Conservation (phyloP, 2,888 invertebrate genomes). For the Euspilapteryx auroguttella region DNA sequence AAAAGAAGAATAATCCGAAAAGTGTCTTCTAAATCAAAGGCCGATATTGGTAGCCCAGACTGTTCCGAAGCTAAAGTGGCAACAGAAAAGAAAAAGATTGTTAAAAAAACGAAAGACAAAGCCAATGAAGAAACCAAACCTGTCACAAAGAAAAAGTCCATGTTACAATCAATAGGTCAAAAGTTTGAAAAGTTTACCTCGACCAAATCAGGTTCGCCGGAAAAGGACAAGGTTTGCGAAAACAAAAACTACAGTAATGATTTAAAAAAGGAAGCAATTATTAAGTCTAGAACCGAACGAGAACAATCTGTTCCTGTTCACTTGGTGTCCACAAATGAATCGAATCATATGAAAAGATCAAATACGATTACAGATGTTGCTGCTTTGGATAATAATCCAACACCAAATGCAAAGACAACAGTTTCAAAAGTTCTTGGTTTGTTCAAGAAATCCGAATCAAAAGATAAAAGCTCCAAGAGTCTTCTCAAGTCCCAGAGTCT, state of each 20-base stretch:
- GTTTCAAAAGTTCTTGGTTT: slow-evolving; percentile 78
- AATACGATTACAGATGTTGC: slow-evolving; percentile 72
- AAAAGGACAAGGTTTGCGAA: slow-evolving; percentile 40
- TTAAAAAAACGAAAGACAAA: slow-evolving; percentile 44
- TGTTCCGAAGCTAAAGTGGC: slow-evolving; percentile 22
- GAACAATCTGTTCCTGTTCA: slow-evolving; percentile 68
- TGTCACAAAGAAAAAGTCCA: slow-evolving; percentile 62
- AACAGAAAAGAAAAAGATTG: slow-evolving; percentile 40
- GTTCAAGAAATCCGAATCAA: slow-evolving; percentile 73
- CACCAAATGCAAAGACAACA: slow-evolving; percentile 62
- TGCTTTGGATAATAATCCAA: slow-evolving; percentile 29
- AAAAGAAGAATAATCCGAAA: slow-evolving; percentile 50
- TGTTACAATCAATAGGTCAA: slow-evolving; percentile 77
- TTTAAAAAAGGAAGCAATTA: slow-evolving; percentile 26
- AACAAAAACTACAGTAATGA: slow-evolving; percentile 16
- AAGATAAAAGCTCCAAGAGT: slow-evolving; percentile 35
- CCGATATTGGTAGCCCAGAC: slow-evolving; percentile 26
- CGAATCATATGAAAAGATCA: slow-evolving; percentile 69
- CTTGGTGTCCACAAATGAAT: slow-evolving; percentile 60
- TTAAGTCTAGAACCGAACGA: slow-evolving; percentile 63
- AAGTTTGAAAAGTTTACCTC: slow-evolving; percentile 71
- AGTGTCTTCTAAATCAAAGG: slow-evolving; percentile 47
- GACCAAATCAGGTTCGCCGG: slow-evolving; percentile 46
- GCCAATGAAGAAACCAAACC: slow-evolving; percentile 23
- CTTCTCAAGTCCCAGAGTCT: slow-evolving; percentile 23